These are phyloP conservation scores for Tolmerus cingulatus DNA, from an alignment of 2,888 invertebrate genomes.

Conservation along the genomic window DNA sequence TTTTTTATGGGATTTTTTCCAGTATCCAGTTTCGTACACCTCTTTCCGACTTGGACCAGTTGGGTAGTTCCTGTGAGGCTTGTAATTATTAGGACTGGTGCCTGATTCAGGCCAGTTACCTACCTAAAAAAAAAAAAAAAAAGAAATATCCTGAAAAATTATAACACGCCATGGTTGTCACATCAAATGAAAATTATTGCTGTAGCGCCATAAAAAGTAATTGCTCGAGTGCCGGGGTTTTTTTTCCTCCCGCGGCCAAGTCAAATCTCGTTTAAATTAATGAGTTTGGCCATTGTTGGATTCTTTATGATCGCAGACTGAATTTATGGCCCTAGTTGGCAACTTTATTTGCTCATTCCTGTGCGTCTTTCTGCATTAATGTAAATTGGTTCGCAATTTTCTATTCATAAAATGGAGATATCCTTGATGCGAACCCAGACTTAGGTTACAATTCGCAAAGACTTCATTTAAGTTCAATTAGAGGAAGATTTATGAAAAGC, in stretches of 20 bases:
- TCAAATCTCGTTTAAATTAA: conserved; percentile 50
- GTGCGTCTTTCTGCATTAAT: conserved; percentile 42
- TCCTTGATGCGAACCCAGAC: not conserved
- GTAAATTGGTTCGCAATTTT: conserved; percentile 48
- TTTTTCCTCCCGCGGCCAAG: conserved; percentile 41
- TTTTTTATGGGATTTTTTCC: not conserved
- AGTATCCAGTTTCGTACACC: not conserved
- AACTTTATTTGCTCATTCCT: conserved; percentile 33
- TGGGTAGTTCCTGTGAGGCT: not conserved
- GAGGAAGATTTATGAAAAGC: conserved; percentile 19
- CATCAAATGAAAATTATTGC: conserved; percentile 50
- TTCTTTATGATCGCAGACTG: conserved; percentile 46
- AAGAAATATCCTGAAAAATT: conserved; percentile 31
- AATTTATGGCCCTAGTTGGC: conserved; percentile 45
- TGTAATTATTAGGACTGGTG: not conserved
- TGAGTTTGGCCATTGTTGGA: conserved; percentile 50
- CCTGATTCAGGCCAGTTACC: not conserved
- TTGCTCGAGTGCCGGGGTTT: conserved; percentile 44
- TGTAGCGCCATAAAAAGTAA: conserved; percentile 49
- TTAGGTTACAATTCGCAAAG: not conserved
- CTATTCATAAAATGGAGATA: conserved; percentile 44
- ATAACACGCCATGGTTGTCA: conserved; percentile 48
- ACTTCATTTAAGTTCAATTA: conserved; percentile 40
- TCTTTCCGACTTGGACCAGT: not conserved
- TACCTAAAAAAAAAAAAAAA: not conserved